Base-by-base conservation (phyloP, 2,113 vertebrate genomes). In the Regulus satrapa region DNA sequence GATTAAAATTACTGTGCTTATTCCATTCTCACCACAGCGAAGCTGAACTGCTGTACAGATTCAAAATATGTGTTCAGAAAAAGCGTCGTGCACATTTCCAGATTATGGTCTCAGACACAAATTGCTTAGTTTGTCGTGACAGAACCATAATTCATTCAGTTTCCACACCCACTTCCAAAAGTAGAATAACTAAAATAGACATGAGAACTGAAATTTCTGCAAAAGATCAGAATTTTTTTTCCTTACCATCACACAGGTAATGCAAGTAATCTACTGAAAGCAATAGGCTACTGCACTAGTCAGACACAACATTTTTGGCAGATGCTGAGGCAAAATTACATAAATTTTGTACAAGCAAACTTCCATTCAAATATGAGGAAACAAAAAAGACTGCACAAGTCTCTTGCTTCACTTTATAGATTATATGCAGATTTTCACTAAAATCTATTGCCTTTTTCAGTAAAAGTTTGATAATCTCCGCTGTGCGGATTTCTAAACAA, bases 191-290 rank as follows among this genome's bases (percentile, higher is more conserved):
- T 46, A 96, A 81, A 96, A 93, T 88, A 98, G 96, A 96, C 74
- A 31, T 88, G 83, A 97, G 84, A 94, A 96, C 63, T 92, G 88
- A 95, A 93, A 96, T 97, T 95, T 98, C 82, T 96, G 93, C 72
- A 73, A 83, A 96, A 77, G 78, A 97, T 94, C 71, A 96, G 93
- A 94, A 58, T 12, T 80, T 94, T 82, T 95, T 93, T 34, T 7
- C 7, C 28, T 89, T 74, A 94, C 85, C 86, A 56, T 86, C 89
- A 96, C 87, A 97, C 62, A 97, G 72, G 67, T 86, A 97, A 95
- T 95, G 79, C 69, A 96, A 85, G 64, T 64, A 92, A 95, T 91
- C 80, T 94, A 89, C 74, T 96, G 92, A 97, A 97, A 97, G 85
- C 88, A 94, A 93, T 38, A 81, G 75, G 75, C 54, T 94, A 94